Evolutionary conservation across 2,888 invertebrate genomes (phyloP), one percentile per base, ranked within the genome.

Genomic region (Zelleria hepariella): DNA sequence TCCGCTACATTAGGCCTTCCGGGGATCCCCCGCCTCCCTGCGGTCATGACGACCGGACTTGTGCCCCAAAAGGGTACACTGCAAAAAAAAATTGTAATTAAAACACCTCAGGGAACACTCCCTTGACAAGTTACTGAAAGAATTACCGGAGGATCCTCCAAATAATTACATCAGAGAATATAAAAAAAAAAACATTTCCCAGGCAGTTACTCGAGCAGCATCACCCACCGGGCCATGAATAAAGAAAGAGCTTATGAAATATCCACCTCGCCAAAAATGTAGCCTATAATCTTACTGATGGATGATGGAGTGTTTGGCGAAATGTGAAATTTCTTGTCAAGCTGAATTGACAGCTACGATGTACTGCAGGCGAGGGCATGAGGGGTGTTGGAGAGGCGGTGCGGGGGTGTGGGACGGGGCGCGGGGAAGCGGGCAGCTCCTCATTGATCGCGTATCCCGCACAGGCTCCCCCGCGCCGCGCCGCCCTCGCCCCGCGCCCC

Each of bases 401-500:
- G 63, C 62, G 62, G 66, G 66, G 67, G 68, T 65, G 71, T 73
- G 69, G 64, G 59, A 65, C 68, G 65, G 61, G 70, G 66, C 64
- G 68, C 58, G 62, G 64, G 64, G 71, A 42, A 42, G 70, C 69
- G 72, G 68, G 72, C 73, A 72, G 73, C 69, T 74, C 71, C 80
- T 87, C 87, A 88, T 88, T 87, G 87, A 88, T 88, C 87, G 86
- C 75, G 67, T 66, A 67, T 42, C 51, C 71, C 75, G 78, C 82
- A 78, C 80, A 80, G 78, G 78, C 77, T 78, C 80, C 80, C 77
- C 58, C 56, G 57, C 61, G 59, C 47, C 57, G 58, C 58, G 54
- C 55, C 32, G 32, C 72, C 32, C 21, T 23, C 77, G 69, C 75
- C 67, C 64, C 32, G 10, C n/a, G n/a, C 68, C 67, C 64, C 32